Conservation (phyloP, 2,888 invertebrate species). For the Charanyca ferruginea region DNA sequence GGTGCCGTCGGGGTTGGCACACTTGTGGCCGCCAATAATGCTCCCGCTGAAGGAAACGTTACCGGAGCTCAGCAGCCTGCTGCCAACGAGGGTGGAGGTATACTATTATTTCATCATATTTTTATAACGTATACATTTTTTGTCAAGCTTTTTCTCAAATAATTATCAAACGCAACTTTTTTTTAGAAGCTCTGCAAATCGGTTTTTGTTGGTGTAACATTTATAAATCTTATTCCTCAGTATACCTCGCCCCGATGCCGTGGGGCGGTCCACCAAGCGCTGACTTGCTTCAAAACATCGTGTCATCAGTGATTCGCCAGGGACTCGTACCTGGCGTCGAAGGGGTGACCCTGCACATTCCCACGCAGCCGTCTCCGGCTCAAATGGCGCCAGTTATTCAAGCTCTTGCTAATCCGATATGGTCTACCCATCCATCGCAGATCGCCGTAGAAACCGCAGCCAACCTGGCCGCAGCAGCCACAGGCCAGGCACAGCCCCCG, state of each 20-base stretch:
- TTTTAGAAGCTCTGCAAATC: background rate
- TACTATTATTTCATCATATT: background rate
- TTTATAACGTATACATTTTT: background rate
- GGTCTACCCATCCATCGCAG: constrained; percentile 19
- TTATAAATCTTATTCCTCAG: constrained; percentile 56
- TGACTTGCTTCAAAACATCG: constrained; percentile 77
- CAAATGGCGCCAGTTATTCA: constrained; percentile 10
- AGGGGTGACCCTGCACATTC: constrained; percentile 67
- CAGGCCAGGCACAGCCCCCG: constrained; percentile 1
- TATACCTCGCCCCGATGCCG: constrained; percentile 73
- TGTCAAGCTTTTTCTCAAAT: background rate
- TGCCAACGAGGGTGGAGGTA: constrained; percentile 56
- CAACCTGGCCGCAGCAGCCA: background rate
- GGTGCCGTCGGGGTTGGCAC: constrained; percentile 58
- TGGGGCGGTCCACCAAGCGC: constrained; percentile 73
- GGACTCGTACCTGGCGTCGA: constrained; percentile 74
- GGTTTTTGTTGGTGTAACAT: background rate
- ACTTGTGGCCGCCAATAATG: constrained; percentile 42
- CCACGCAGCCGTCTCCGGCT: constrained; percentile 14
- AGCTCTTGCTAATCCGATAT: constrained; percentile 11
- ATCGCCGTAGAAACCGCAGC: background rate
- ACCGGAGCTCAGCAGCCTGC: constrained; percentile 18
- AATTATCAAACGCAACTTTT: background rate
- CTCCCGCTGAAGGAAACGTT: constrained; percentile 11
- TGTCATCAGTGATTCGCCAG: constrained; percentile 76